phyloP scores from a whole-genome alignment of 2,113 vertebrate genomes.

The Lonchura striata region DNA sequence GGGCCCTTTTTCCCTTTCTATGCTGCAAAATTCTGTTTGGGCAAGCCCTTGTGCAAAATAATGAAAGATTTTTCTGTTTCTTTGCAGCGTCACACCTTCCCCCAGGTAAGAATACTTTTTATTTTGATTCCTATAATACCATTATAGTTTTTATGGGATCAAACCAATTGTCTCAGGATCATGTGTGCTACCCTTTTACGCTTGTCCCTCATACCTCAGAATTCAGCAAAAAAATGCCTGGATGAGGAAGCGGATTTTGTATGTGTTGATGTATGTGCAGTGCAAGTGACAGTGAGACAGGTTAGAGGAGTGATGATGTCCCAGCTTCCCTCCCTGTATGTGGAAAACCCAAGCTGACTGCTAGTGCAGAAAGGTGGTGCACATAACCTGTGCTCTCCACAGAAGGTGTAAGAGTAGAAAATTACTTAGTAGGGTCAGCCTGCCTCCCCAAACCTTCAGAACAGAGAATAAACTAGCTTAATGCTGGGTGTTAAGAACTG shows the following conservation, averaged over 20 bases:
- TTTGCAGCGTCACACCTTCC: constrained; percentile 51
- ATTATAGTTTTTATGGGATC: not conserved
- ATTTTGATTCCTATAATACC: not conserved
- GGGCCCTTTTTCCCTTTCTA: not conserved
- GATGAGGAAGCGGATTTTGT: not conserved
- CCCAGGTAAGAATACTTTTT: constrained; percentile 27
- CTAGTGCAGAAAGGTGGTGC: not conserved
- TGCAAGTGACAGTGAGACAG: not conserved
- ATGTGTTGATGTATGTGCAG: not conserved
- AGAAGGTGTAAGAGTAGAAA: not conserved
- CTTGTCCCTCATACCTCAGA: not conserved
- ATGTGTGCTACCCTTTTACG: not conserved
- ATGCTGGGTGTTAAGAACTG: not conserved
- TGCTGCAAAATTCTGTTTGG: not conserved
- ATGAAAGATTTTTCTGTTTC: not conserved
- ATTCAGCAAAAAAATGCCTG: not conserved
- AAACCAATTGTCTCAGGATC: not conserved
- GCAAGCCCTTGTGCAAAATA: not conserved
- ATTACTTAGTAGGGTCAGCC: not conserved
- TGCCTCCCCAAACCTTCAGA: not conserved
- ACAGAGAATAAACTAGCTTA: not conserved
- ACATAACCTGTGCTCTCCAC: not conserved
- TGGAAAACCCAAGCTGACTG: not conserved
- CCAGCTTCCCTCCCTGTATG: not conserved
- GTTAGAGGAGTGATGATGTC: not conserved